phyloP scores from a whole-genome alignment of 2,888 invertebrate species.

The Thera britannica region DNA sequence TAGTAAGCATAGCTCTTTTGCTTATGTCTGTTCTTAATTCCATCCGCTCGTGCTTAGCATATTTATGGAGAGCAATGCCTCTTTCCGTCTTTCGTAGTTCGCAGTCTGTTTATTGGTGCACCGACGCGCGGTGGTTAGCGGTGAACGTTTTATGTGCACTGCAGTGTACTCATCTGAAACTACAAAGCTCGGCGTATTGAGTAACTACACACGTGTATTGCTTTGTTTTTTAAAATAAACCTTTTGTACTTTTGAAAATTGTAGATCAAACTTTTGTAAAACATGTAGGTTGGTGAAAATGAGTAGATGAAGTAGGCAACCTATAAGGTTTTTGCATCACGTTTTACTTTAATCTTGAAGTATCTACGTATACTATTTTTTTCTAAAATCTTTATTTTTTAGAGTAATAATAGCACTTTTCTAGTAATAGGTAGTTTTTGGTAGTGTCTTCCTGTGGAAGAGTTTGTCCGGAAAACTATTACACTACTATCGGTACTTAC shows the following conservation, averaged over 20 bases:
- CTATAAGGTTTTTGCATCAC: too few species aligned
- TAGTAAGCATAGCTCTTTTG: not conserved
- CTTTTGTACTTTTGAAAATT: not conserved
- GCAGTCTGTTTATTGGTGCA: slow-evolving; percentile 52
- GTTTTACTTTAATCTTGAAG: too few species aligned
- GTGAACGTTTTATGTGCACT: slow-evolving; percentile 38
- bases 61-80: slow-evolving; percentile 47
- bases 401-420: too few species aligned
- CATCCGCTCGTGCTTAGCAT: slow-evolving; percentile 45
- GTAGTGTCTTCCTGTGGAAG: too few species aligned
- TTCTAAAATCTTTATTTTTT: too few species aligned
- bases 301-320: too few species aligned
- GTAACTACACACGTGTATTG: slow-evolving; percentile 1
- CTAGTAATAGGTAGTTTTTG: too few species aligned
- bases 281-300: too few species aligned
- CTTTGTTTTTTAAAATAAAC: slow-evolving; percentile 8
- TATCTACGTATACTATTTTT: too few species aligned
- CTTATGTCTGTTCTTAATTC: slow-evolving; percentile 1
- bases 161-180: slow-evolving; percentile 41
- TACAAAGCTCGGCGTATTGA: slow-evolving; percentile 13
- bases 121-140: slow-evolving; percentile 35
- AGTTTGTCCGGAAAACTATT: too few species aligned
- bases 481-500: too few species aligned
- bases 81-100: slow-evolving; percentile 43
- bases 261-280: not conserved